Evolutionary conservation across 2,888 invertebrate species (phyloP), one percentile per base, ranked within the genome.

Genomic region (Toxonevra muliebris): DNA sequence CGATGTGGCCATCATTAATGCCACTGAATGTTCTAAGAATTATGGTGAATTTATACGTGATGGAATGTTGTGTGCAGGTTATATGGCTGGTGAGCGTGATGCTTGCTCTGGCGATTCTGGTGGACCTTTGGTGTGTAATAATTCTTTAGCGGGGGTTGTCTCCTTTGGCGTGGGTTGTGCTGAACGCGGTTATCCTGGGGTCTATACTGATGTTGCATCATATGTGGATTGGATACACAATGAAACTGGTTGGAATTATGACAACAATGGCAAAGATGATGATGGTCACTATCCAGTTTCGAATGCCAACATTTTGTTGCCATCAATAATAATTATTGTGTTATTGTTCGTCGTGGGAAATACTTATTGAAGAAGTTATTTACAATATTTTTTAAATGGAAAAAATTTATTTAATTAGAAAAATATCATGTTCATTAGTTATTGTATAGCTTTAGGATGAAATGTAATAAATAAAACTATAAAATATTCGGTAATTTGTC

Each of bases 31-130:
- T 66, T 65, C 65, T 0, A 11, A 17, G 0, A 74, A 69, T 12
- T 77, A 76, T 60, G 70, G 70, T 7, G 58, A 60, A 1, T 45
- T n/a, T 11, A 62, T 79, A 40, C 41, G 57, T 9, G 72, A 75
- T 15, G 76, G 75, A 7, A 79, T 77, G 77, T 65, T 77, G 9
- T 78, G 78, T 66, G 78, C 79, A 10, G 79, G 79, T 15, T 75
- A 73, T 50, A 75, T 76, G 75, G 66, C 61, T 40, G 78, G 78
- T 40, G 70, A 69, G 53, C 67, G 70, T 19, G 79, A 79, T 71
- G 73, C 78, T 9, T 79, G 78, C 42, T 60, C 70, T 15, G 79
- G 79, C 4, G 79, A 79, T 63, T 79, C 79, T 7, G 79, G 79
- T 50, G 79, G 79, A 7, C 79, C 79, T 5, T 62, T 79, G 13